Conservation (phyloP, 2,797 vertebrate genomes). For the Silurus lanzhouensis region DNA sequence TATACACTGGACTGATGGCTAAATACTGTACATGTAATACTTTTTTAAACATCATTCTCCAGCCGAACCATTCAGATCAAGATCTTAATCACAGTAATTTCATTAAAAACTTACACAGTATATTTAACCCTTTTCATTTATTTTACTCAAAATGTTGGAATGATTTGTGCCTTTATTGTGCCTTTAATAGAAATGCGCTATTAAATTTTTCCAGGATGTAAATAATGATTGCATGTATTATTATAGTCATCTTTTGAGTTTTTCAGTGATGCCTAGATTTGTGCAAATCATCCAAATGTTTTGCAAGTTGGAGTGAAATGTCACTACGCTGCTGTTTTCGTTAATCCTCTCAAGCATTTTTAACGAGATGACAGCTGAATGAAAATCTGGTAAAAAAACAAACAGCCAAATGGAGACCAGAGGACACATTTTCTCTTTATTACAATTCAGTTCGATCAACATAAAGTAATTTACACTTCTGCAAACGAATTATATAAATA, state of each 20-base stretch:
- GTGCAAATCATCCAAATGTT: not conserved
- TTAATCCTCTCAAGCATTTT: not conserved
- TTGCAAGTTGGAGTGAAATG: not conserved
- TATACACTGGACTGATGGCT: not conserved
- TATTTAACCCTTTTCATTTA: not conserved
- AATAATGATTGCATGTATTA: not conserved
- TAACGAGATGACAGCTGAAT: not conserved
- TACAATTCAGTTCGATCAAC: not conserved
- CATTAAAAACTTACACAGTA: not conserved
- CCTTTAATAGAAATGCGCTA: slow-evolving; percentile 9
- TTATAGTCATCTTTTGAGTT: not conserved
- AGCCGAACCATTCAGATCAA: not conserved
- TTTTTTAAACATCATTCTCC: not conserved
- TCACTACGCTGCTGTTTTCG: not conserved
- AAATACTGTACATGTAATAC: not conserved
- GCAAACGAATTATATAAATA: not conserved
- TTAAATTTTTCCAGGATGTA: not conserved
- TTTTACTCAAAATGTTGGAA: not conserved
- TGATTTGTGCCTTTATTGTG: not conserved
- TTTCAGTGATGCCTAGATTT: not conserved
- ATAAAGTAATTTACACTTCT: not conserved
- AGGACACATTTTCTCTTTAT: not conserved
- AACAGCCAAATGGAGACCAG: not conserved
- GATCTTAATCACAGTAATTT: too few relatives aligned
- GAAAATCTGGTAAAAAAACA: not conserved